A percentile compares a stretch with the other conserved stretches of the same genome.
These are phyloP conservation scores for Platichthys flesus DNA, from an alignment of 2,113 vertebrate genomes.

Conservation along the genomic window DNA sequence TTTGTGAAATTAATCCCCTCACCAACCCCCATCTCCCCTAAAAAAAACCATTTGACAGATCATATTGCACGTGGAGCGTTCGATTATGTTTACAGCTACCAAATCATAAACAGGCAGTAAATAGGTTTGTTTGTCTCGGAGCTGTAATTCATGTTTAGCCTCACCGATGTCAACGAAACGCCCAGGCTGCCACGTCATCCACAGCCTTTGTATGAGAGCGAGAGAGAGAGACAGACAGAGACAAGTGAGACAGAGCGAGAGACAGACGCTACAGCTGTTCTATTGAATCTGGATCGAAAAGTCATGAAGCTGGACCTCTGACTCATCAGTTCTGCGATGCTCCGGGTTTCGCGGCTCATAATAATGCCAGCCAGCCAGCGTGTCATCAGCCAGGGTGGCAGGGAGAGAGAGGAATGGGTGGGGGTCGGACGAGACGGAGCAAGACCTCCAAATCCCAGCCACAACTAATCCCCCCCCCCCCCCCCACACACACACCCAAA, in stretches of 20 bases:
- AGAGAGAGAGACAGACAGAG: constrained; percentile 16
- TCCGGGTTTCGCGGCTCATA: constrained; percentile 64
- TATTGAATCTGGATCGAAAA: constrained; percentile 78
- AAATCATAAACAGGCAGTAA: constrained; percentile 36
- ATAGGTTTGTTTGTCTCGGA: constrained; percentile 57
- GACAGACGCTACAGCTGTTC: constrained; percentile 74
- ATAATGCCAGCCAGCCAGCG: constrained; percentile 56
- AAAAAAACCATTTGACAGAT: constrained; percentile 28
- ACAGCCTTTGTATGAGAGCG: constrained; percentile 58
- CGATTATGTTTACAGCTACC: constrained; percentile 13
- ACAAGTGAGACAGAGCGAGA: constrained; percentile 9
- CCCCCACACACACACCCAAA: neutral
- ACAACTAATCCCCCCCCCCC: neutral
- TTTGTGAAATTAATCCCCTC: constrained; percentile 23
- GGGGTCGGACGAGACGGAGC: neutral
- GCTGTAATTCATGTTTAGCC: constrained; percentile 56
- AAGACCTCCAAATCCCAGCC: constrained; percentile 17
- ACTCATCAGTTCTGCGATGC: constrained; percentile 82
- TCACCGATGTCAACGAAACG: constrained; percentile 71
- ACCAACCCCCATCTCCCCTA: neutral
- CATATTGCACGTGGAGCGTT: constrained; percentile 21
- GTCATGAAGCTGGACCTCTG: constrained; percentile 78
- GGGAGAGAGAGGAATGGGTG: neutral
- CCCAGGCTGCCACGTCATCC: constrained; percentile 73
- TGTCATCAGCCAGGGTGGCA: constrained; percentile 62